These are phyloP conservation scores for Fregetta grallaria DNA, from an alignment of 2,113 vertebrate species.

Conservation along the genomic window DNA sequence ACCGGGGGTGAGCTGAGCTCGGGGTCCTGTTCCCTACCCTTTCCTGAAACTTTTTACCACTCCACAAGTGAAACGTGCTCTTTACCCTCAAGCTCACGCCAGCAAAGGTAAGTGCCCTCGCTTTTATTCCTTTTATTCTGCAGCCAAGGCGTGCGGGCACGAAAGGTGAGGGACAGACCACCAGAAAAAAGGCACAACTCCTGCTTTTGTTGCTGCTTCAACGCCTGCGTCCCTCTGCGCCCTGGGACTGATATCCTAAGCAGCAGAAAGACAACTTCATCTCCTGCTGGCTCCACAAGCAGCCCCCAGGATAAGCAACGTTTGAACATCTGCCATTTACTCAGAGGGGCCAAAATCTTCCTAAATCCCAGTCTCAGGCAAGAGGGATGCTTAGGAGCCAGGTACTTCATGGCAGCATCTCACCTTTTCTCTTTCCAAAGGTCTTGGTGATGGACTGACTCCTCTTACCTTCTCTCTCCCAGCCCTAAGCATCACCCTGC, in stretches of 20 bases:
- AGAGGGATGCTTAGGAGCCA: not conserved
- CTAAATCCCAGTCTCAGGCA: not conserved
- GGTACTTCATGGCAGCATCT: not conserved
- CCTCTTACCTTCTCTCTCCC: not conserved
- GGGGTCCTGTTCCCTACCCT: not conserved
- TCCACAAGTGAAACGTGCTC: not conserved
- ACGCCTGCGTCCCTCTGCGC: accelerated
- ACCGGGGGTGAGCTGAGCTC: not conserved
- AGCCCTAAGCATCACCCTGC: not conserved
- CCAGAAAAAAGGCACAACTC: not conserved
- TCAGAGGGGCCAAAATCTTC: not conserved
- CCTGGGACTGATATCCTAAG: not conserved
- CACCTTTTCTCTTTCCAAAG: not conserved
- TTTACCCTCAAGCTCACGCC: not conserved
- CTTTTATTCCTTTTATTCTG: not conserved
- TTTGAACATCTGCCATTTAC: not conserved
- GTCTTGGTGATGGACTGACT: not conserved
- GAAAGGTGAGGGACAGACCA: not conserved
- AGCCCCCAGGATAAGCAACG: not conserved
- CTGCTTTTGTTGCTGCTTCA: not conserved
- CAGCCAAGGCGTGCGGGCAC: not conserved
- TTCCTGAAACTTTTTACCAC: not conserved
- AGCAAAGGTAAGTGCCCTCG: not conserved
- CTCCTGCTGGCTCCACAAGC: not conserved
- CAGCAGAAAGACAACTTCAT: not conserved